These are phyloP conservation scores for Vollenhovia emeryi DNA, from an alignment of 1,140 invertebrate genomes.

Conservation along the genomic window DNA sequence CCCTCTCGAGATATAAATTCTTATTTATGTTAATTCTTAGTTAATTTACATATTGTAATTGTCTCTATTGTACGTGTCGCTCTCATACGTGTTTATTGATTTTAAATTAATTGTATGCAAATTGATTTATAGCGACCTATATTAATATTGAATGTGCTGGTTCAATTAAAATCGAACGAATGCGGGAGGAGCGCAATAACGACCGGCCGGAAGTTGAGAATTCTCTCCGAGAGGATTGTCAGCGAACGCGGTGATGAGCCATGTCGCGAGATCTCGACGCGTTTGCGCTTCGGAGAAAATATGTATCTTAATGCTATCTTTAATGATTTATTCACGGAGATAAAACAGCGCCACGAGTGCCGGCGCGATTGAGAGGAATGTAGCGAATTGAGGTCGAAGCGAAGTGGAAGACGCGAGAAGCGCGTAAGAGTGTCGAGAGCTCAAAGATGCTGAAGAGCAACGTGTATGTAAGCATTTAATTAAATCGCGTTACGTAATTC, in stretches of 20 bases:
- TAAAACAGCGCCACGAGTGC: slow-evolving; percentile 40
- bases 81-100: too few species aligned
- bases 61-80: neutral
- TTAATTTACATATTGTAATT: neutral
- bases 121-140: neutral
- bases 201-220: neutral
- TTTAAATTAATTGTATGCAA: neutral
- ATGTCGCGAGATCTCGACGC: slow-evolving; percentile 2
- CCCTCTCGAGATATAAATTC: neutral
- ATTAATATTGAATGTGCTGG: neutral
- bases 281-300: slow-evolving; percentile 52
- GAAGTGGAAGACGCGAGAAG: slow-evolving; percentile 38
- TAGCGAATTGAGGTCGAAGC: slow-evolving; percentile 53
- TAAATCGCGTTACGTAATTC: slow-evolving; percentile 34
- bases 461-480: slow-evolving; percentile 22
- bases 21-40: neutral
- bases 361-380: slow-evolving; percentile 53
- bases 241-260: neutral
- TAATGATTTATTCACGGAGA: slow-evolving; percentile 53
- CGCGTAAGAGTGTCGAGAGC: slow-evolving; percentile 22
- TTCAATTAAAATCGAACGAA: neutral
- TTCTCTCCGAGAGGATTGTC: slow-evolving; percentile 14
- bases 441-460: slow-evolving; percentile 6
- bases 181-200: neutral
- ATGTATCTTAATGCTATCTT: slow-evolving; percentile 52